These are phyloP conservation scores for Acanthurus leucopareius DNA, from an alignment of 2,797 vertebrate genomes.

Conservation along the genomic window DNA sequence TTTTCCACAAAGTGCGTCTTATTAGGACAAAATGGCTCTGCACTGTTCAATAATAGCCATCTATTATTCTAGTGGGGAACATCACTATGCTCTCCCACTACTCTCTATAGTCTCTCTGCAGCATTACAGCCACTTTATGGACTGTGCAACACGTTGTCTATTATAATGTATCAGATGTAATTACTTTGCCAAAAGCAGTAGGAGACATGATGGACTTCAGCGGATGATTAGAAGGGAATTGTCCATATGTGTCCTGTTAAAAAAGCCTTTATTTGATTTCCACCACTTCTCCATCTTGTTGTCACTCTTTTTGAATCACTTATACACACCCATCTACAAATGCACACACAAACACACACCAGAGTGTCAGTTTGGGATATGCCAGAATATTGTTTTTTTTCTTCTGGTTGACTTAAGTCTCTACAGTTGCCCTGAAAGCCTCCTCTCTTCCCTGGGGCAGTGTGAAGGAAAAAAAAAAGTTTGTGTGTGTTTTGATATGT, in stretches of 20 bases:
- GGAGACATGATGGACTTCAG: conserved; percentile 28
- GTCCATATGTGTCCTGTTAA: conserved; percentile 41
- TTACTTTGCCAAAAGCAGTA: conserved; percentile 36
- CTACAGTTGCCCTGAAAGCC: conserved; percentile 49
- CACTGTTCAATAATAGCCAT: conserved; percentile 47
- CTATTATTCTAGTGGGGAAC: conserved; percentile 44
- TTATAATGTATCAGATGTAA: conserved; percentile 26
- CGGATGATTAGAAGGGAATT: conserved; percentile 34
- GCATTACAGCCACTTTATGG: conserved; percentile 46
- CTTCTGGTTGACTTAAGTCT: conserved; percentile 60
- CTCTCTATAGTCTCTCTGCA: conserved; percentile 20
- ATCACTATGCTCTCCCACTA: conserved; percentile 10
- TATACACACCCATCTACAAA: conserved; percentile 2
- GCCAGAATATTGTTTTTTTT: conserved; percentile 24
- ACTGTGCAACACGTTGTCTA: conserved; percentile 36
- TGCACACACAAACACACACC: conserved; percentile 10
- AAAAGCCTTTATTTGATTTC: conserved; percentile 31
- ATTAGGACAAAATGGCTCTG: conserved; percentile 49
- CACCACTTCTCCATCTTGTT: not conserved
- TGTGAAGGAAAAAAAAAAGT: conserved; percentile 36
- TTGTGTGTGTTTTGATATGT: not conserved
- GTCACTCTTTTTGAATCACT: conserved; percentile 14
- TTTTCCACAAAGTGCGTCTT: conserved; percentile 52
- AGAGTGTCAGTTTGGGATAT: conserved; percentile 28
- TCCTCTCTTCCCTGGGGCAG: conserved; percentile 40